These are phyloP conservation scores for Myiotriccus ornatus DNA, from an alignment of 2,797 vertebrate genomes.

Conservation along the genomic window DNA sequence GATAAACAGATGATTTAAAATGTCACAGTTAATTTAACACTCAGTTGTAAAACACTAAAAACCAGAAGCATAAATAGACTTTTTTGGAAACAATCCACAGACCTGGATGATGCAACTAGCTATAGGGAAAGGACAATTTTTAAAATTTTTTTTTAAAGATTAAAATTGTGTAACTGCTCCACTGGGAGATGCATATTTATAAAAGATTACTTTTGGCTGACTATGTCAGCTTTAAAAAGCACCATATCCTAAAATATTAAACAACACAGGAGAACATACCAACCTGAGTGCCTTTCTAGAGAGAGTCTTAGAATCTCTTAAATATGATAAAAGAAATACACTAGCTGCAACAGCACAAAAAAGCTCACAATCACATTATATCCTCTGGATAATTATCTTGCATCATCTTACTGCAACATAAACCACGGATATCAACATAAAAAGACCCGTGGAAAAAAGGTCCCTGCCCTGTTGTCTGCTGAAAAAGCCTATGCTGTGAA, in stretches of 20 bases:
- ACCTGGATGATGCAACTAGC: not conserved
- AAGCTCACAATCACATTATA: not conserved
- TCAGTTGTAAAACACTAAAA: not conserved
- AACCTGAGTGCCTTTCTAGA: not conserved
- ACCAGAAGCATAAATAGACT: not conserved
- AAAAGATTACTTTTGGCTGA: not conserved
- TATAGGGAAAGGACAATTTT: not conserved
- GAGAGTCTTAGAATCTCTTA: not conserved
- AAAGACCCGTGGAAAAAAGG: not conserved
- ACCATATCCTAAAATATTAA: slow-evolving; percentile 23
- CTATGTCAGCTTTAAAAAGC: not conserved
- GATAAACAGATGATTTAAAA: not conserved
- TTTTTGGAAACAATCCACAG: not conserved
- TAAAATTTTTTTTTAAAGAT: not conserved
- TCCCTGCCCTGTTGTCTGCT: not conserved
- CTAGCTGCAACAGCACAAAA: not conserved
- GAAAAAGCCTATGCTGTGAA: not conserved
- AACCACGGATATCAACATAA: not conserved
- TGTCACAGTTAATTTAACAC: not conserved
- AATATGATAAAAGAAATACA: not conserved
- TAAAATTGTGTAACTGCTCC: not conserved
- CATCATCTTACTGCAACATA: not conserved
- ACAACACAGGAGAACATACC: not conserved
- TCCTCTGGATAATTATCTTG: not conserved
- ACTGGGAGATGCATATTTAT: not conserved